Evolutionary conservation across 2,113 vertebrate genomes (phyloP).

Genomic region (Chrysemys picta): DNA sequence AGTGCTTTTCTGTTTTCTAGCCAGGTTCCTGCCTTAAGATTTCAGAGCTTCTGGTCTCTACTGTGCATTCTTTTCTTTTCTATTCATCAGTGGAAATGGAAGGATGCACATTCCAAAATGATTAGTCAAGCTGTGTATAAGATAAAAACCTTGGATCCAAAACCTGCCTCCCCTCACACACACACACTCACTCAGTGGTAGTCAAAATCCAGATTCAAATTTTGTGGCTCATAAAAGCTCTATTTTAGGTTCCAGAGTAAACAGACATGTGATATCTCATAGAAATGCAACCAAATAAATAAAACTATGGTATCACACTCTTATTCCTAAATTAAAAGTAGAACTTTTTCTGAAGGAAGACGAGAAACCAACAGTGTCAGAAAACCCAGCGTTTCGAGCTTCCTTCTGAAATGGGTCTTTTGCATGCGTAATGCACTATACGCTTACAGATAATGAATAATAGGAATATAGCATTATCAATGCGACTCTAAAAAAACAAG

Average conservation of each 20-base stretch:
- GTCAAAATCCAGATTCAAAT: neutral
- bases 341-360: neutral
- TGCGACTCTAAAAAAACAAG: neutral
- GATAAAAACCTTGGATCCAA: neutral
- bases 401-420: neutral
- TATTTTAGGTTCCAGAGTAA: neutral
- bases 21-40: neutral
- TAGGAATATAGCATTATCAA: neutral
- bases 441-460: neutral
- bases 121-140: neutral
- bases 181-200: neutral
- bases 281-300: neutral
- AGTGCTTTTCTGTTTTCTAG: slow-evolving; percentile 6
- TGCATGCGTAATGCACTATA: neutral
- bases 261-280: neutral
- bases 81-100: neutral
- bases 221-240: neutral
- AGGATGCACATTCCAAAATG: neutral
- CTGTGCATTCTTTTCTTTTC: neutral
- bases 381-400: neutral
- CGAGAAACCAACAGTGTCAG: neutral
- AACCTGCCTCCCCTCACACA: neutral
- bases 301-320: neutral
- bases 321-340: neutral
- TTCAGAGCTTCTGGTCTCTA: slow-evolving; percentile 12